Evolutionary conservation across 2,113 vertebrate genomes (phyloP), one percentile per base, ranked within the genome.

Genomic region (Pardalotus punctatus): DNA sequence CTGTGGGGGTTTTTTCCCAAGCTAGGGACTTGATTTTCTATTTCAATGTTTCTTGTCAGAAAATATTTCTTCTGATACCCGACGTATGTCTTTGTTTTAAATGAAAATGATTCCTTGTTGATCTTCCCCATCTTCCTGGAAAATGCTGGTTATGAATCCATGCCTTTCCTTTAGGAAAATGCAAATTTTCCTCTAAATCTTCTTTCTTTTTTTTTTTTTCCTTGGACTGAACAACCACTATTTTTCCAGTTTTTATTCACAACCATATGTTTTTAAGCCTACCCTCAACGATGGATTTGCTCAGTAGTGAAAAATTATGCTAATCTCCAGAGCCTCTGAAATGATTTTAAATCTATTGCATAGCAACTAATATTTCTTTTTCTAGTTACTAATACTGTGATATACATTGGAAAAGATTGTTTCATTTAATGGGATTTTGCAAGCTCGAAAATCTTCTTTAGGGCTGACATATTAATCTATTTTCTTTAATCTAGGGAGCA

Each of bases 81-180:
- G 56, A 28, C 0, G 0, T 38, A 14, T 0, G 0, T 56, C 12
- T 72, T 80, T 88, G 18, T 15, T 77, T 28, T 47, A 48, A 77
- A 65, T 57, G 4, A 53, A 85, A 58, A 56, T 23, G 9, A 48
- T 53, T 90, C 40, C 21, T 47, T 40, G 2, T 35, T 36, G 35
- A 57, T 72, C 6, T 60, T 47, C 7, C 2, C 7, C 15, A 19
- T 18, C 48, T 83, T 90, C 9, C 47, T 51, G 19, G 8, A 56
- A 86, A 72, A 72, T 31, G 6, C 10, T 71, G 25, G 33, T 27
- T 56, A 17, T 35, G 8, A 74, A 67, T 19, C 21, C 1, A 0
- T 23, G 21, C 5, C 2, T 16, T 81, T 62, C 31, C 20, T 70
- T 58, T 51, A 51, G 33, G 12, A 38, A 33, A 91, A 80, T 48